These are phyloP conservation scores for Rhynchomys soricoides DNA, from an alignment of 2,113 vertebrate species.

Conservation along the genomic window DNA sequence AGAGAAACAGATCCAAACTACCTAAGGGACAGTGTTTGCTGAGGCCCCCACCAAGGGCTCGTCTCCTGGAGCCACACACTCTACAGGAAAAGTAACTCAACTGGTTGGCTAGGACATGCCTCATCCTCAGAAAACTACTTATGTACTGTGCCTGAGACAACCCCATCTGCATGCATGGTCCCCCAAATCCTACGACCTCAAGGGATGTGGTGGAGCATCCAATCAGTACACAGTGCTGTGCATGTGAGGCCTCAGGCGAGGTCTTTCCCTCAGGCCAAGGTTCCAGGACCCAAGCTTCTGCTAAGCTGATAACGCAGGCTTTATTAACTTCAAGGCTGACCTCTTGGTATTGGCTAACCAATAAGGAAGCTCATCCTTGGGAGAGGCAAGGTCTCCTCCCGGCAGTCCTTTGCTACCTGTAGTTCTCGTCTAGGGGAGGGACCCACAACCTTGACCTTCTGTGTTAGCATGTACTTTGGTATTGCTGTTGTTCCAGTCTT, in stretches of 20 bases:
- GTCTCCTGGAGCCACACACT: neutral
- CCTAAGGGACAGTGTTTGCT: neutral
- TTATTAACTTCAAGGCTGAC: neutral
- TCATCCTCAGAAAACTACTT: neutral
- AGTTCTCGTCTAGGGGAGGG: neutral
- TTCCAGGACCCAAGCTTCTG: neutral
- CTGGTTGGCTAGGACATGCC: neutral
- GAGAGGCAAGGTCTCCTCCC: neutral
- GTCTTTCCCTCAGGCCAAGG: neutral
- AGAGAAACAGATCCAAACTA: too few relatives aligned
- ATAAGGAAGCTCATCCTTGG: neutral
- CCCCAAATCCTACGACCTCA: neutral
- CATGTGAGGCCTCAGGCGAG: neutral
- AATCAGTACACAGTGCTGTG: rapidly evolving
- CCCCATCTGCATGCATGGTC: neutral
- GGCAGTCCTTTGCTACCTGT: neutral
- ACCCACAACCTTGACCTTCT: neutral
- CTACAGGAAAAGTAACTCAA: neutral
- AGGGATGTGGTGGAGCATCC: neutral
- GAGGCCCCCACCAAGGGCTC: neutral
- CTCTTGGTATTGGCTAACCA: neutral
- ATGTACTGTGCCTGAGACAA: neutral
- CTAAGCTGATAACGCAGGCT: neutral
- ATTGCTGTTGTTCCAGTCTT: neutral
- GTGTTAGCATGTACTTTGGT: too few relatives aligned